Base-by-base conservation (phyloP, 1,140 invertebrate genomes). In the Reticulitermes speratus region DNA sequence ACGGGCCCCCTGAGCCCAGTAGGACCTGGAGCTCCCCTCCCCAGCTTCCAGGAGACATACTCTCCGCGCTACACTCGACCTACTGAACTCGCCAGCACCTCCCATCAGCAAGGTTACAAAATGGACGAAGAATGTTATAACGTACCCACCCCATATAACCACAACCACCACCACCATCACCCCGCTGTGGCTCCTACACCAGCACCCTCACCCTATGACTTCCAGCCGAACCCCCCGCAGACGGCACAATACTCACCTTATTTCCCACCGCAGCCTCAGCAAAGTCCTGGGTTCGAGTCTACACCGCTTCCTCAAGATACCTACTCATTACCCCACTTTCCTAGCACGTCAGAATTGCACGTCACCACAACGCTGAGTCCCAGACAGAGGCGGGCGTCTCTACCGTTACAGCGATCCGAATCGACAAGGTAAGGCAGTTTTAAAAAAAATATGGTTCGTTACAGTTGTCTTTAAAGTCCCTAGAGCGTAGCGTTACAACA, bases 81-180 rank as follows among this genome's bases (percentile, higher is more conserved):
- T 30, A 45, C 86, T 16, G 86, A 88, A 65, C 85, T 86, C 25
- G 84, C 82, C 38, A 25, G 75, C n/a, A 86, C 85, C 1, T 84
- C 81, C 19, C 86, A 59, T 84, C 91, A 92, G 87, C 92, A 94
- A 87, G 94, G 94, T 3, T 93, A 95, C 88, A 96, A 96, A 90
- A 96, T 96, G 95, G 95, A 96, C 88, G 95, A 96, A n/a, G 96
- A 96, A 87, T 96, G 95, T 89, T 96, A 94, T 88, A 93, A 93
- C 85, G 91, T 92, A 82, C 87, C 92, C n/a, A 90, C 91, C 84
- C 90, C 91, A 8, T 89, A 91, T 25, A 83, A 85, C 75, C 85
- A 86, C 87, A 69, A 87, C 59, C 91, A 91, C 83, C 88, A 84
- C 85, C 83, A 86, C 75, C 87, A 87, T 83, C 82, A 86, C 87